phyloP scores from a whole-genome alignment of 2,113 vertebrate species.

The Athene cunicularia region DNA sequence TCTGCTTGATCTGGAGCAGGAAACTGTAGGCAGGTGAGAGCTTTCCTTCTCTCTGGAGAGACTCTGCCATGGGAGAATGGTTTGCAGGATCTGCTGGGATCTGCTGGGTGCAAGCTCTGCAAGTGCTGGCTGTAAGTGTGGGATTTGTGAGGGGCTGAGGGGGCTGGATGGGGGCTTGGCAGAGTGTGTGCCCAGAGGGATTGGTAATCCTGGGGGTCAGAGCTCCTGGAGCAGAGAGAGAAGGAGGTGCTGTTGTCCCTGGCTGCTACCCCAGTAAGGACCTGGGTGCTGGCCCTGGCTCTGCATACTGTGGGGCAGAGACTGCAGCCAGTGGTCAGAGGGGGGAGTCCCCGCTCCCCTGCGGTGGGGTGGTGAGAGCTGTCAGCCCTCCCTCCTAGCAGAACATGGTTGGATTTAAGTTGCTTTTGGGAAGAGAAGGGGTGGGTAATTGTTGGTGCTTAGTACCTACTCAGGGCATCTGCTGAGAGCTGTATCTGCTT shows the following conservation, averaged over 20 bases:
- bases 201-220: not conserved
- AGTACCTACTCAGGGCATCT: not conserved
- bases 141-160: not conserved
- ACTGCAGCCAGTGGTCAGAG: not conserved
- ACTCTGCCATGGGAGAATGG: constrained; percentile 50
- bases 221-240: not conserved
- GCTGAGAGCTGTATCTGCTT: not conserved
- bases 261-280: not conserved
- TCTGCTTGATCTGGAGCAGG: not conserved
- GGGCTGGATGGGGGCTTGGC: not conserved
- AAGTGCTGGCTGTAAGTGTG: constrained; percentile 49
- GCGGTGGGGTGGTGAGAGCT: not conserved
- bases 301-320: not conserved
- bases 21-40: not conserved
- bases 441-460: not conserved
- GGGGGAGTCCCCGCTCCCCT: not conserved
- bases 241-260: not conserved
- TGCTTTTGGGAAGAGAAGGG: not conserved
- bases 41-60: not conserved
- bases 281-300: not conserved
- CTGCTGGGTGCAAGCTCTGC: constrained; percentile 37
- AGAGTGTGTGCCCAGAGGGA: not conserved
- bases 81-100: not conserved
- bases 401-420: not conserved
- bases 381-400: not conserved